phyloP scores from a whole-genome alignment of 2,113 vertebrate genomes.

The Oryzias woworae region DNA sequence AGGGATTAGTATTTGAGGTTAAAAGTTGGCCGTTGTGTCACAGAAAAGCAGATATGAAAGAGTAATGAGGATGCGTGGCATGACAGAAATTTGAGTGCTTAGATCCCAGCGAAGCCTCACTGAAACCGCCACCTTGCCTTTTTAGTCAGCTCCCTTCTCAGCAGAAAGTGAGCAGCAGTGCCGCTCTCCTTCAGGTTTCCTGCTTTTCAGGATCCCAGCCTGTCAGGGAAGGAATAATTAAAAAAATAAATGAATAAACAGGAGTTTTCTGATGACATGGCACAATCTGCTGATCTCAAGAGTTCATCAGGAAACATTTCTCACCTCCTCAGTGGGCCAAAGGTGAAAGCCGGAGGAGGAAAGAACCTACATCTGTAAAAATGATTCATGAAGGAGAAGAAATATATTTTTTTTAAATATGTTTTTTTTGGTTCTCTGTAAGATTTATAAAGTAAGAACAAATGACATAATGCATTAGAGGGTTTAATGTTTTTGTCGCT shows the following conservation, averaged over 20 bases:
- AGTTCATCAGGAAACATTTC: conserved; percentile 12
- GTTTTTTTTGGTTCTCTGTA: too few species aligned
- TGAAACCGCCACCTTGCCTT: conserved; percentile 6
- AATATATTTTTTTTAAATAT: too few species aligned
- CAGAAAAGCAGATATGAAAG: conserved; percentile 18
- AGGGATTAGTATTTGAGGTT: conserved; percentile 11
- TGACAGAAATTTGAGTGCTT: conserved; percentile 6
- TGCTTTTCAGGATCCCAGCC: conserved; percentile 24
- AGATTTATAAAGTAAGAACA: too few species aligned
- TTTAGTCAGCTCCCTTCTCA: conserved; percentile 7
- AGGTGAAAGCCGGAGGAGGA: conserved; percentile 3
- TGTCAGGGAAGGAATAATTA: conserved; percentile 53
- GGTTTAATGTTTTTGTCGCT: too few species aligned
- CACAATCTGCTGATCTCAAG: neutral
- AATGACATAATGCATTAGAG: too few species aligned
- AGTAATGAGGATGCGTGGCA: neutral
- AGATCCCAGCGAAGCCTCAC: neutral
- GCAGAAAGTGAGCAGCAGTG: conserved; percentile 21
- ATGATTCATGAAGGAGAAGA: conserved; percentile 20
- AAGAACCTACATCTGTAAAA: conserved; percentile 28
- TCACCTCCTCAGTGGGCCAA: conserved; percentile 1
- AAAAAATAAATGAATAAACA: conserved; percentile 69
- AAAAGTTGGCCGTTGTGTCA: conserved; percentile 7
- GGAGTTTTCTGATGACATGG: conserved; percentile 42
- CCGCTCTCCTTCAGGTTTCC: conserved; percentile 41